Base-by-base conservation (phyloP, 2,888 invertebrate genomes). In the Microctonus brassicae region DNA sequence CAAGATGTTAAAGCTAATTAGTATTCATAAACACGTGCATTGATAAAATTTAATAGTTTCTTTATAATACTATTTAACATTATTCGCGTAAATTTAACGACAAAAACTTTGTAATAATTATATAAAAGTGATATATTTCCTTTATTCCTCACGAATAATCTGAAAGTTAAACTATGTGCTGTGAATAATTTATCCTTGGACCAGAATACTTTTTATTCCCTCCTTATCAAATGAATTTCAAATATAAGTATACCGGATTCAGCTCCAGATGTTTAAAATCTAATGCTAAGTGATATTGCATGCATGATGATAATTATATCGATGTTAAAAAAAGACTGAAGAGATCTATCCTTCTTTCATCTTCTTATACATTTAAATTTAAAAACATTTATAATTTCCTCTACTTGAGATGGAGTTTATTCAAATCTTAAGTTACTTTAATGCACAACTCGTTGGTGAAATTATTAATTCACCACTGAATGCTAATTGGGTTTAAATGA, bases 221-320 rank as follows among this genome's bases (percentile, higher is more conserved):
- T 58, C 58, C 29, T 58, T 58, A 58, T 58, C 58, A 29, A 29
- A 34, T 58, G 58, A 58, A 26, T 58, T 58, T 13, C 29, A 58
- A 33, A 58, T 58, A 58, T 29, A 29, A 58, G 29, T 34, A 20
- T 33, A 17, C 17, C 47, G 17, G 47, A 47, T 47, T 20, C 17
- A 9, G 17, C 17, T 17, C 47, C 47, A 47, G 47, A 47, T 47
- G 47, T 17, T 17, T 17, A 47, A 17, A 20, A 47, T 7, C 17
- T n/a, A 47, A 2, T 47, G 47, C 17, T 47, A 47, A 17, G 20
- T 47, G 9, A 17, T n/a, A 47, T 47, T 47, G 47, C 47, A 47
- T 47, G 17, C 17, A 47, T 47, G 47, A 47, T 47, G 47, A 47
- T 29, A 29, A 29, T 47, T 20, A 47, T 47, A 47, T 47, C 17